Evolutionary conservation across 2,888 invertebrate species (phyloP).

Genomic region (Stenodera caucasica): DNA sequence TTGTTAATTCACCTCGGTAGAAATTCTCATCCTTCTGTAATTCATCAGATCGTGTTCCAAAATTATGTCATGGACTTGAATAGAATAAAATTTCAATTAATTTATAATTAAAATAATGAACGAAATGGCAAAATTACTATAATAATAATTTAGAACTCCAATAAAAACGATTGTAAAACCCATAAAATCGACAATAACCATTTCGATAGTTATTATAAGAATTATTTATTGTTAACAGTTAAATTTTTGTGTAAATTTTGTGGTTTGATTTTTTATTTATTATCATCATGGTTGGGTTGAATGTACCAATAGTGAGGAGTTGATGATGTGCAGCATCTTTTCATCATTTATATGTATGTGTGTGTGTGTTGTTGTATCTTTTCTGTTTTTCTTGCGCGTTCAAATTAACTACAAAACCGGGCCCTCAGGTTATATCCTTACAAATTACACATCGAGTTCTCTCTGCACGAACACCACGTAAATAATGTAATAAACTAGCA

Average conservation of each 20-base stretch:
- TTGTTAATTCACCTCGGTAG: too few relatives aligned
- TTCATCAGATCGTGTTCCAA: too few relatives aligned
- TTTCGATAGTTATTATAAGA: not conserved
- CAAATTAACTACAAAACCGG: constrained; percentile 34
- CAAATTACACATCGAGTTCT: constrained; percentile 26
- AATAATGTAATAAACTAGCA: constrained; percentile 12
- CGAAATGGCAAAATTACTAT: too few relatives aligned
- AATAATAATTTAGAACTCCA: not conserved
- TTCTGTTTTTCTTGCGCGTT: constrained; percentile 29
- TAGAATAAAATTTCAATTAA: too few relatives aligned
- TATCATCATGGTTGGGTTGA: constrained; percentile 29
- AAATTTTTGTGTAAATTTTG: constrained; percentile 13
- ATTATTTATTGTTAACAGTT: constrained; percentile 10
- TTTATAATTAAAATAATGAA: too few relatives aligned
- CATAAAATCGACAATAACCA: not conserved
- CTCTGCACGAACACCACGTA: constrained; percentile 10
- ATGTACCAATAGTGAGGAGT: constrained; percentile 25
- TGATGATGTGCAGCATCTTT: constrained; percentile 33
- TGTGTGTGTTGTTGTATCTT: not conserved
- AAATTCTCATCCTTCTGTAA: too few relatives aligned
- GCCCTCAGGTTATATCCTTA: constrained; percentile 29
- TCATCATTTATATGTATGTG: constrained; percentile 26
- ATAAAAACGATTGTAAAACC: not conserved
- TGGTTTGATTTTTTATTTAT: constrained; percentile 13
- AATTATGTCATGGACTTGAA: too few relatives aligned